These are phyloP conservation scores for Pachyseris speciosa DNA, from an alignment of 64 coral and sea anemone species.

Conservation along the genomic window DNA sequence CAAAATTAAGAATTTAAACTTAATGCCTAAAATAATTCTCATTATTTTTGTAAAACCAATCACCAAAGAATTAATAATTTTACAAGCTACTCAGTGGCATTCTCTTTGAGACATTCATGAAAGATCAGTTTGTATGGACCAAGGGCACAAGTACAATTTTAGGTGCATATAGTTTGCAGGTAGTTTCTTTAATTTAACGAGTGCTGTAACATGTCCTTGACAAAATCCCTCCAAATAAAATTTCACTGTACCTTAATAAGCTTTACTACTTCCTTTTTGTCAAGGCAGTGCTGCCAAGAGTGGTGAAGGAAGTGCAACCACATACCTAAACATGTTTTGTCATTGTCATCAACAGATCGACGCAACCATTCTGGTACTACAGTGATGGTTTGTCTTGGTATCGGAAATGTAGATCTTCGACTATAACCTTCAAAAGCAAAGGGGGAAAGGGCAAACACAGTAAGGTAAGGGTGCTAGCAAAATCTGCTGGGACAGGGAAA, in stretches of 20 bases:
- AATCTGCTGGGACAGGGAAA: too few species aligned
- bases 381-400: background rate
- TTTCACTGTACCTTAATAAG: constrained; percentile 3
- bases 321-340: constrained; percentile 25
- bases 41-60: too few species aligned
- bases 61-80: too few species aligned
- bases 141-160: background rate
- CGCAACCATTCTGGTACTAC: background rate
- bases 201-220: background rate
- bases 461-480: background rate
- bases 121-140: too few species aligned
- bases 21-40: background rate
- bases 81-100: too few species aligned
- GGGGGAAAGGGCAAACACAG: background rate
- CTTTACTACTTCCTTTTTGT: constrained; percentile 19
- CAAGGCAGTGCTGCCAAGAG: constrained; percentile 20
- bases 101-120: too few species aligned
- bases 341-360: background rate
- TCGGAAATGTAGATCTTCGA: background rate
- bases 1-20: background rate
- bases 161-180: too few species aligned
- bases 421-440: constrained; percentile 46
- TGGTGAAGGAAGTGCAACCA: constrained; percentile 67
- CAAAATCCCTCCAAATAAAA: background rate
- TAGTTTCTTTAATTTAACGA: background rate